Conservation (phyloP, 2,888 invertebrate genomes). For the Tolmerus cingulatus region DNA sequence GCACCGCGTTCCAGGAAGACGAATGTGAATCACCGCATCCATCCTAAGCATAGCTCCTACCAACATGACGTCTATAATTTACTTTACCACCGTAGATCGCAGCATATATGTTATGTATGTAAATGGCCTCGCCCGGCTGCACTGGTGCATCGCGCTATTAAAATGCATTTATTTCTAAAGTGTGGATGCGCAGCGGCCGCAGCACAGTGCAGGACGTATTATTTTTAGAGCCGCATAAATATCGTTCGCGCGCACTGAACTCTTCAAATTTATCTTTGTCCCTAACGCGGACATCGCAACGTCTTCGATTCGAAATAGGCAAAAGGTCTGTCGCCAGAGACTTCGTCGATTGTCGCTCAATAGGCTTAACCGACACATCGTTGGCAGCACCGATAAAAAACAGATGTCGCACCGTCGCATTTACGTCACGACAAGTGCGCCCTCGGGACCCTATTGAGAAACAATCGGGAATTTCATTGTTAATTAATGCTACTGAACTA, state of each 20-base stretch:
- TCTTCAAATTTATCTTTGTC: background rate
- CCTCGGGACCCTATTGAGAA: background rate
- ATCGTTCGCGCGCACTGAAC: background rate
- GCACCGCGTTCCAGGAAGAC: background rate
- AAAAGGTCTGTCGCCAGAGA: background rate
- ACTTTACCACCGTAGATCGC: background rate
- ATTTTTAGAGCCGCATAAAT: conserved; percentile 14
- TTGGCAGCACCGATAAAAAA: background rate
- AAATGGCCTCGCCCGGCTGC: background rate
- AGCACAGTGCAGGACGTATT: background rate
- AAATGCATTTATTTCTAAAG: conserved; percentile 9
- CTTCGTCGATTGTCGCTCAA: background rate
- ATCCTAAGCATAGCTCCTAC: background rate
- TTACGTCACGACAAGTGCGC: background rate
- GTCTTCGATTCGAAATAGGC: background rate
- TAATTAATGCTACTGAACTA: conserved; percentile 6
- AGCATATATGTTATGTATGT: background rate
- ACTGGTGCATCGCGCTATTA: conserved; percentile 3
- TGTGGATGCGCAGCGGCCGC: background rate
- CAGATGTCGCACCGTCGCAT: background rate
- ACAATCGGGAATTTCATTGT: background rate
- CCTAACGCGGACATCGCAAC: background rate
- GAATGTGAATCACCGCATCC: background rate
- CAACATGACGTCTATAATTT: conserved; percentile 8
- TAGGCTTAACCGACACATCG: background rate